These are phyloP conservation scores for Urocynchramus pylzowi DNA, from an alignment of 2,113 vertebrate genomes.

Conservation along the genomic window DNA sequence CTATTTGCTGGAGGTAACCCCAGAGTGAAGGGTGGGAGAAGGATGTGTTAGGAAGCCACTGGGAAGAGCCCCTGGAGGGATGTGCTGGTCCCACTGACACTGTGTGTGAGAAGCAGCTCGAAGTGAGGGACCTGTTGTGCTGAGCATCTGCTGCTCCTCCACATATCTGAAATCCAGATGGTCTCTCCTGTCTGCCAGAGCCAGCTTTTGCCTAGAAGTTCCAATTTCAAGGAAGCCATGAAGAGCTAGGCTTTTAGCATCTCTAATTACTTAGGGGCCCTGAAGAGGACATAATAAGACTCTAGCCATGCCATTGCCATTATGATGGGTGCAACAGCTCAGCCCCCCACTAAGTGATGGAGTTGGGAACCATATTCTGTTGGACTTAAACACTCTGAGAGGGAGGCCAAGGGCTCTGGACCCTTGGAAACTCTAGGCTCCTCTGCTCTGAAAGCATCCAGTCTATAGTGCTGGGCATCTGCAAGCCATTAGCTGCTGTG, in stretches of 20 bases:
- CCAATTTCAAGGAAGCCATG: background rate
- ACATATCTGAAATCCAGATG: background rate
- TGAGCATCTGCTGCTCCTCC: background rate
- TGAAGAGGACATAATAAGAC: background rate
- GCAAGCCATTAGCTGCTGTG: background rate
- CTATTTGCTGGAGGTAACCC: background rate
- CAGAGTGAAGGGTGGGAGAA: background rate
- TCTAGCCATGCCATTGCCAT: background rate
- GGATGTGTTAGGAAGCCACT: fast-evolving
- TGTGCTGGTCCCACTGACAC: background rate
- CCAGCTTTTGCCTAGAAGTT: background rate
- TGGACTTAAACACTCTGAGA: background rate
- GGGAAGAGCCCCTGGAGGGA: background rate
- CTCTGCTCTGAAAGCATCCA: background rate
- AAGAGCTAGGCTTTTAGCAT: background rate
- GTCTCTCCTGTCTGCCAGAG: background rate
- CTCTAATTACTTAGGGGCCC: background rate
- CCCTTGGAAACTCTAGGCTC: background rate
- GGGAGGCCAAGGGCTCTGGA: fast-evolving
- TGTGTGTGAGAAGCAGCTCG: fast-evolving
- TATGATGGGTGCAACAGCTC: fast-evolving
- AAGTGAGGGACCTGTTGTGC: background rate
- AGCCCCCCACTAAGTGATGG: background rate
- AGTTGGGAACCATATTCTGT: background rate
- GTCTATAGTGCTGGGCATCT: background rate